phyloP scores from a whole-genome alignment of 1,140 invertebrate species.

The Linepithema humile region DNA sequence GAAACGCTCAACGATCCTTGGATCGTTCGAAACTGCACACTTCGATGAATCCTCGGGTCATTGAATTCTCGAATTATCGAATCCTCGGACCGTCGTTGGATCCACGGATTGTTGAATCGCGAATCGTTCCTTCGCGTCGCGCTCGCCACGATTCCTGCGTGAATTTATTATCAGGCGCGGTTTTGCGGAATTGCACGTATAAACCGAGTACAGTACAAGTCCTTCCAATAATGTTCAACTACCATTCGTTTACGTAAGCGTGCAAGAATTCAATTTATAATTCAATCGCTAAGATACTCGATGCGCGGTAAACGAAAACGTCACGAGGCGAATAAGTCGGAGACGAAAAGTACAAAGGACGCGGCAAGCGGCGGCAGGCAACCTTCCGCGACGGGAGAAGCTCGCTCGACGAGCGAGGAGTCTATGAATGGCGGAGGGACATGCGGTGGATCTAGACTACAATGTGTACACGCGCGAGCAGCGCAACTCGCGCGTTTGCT shows the following conservation, averaged over 20 bases:
- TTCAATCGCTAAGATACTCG: not conserved
- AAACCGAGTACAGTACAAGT: not conserved
- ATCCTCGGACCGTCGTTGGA: not conserved
- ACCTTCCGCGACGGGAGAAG: not conserved
- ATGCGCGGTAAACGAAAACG: not conserved
- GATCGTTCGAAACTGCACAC: slow-evolving; percentile 11
- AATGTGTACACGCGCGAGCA: slow-evolving; percentile 44
- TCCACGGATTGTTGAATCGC: not conserved
- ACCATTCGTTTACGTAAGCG: not conserved
- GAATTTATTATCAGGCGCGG: not conserved
- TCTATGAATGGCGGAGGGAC: slow-evolving; percentile 32
- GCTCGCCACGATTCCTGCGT: slow-evolving; percentile 19
- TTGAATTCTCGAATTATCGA: slow-evolving; percentile 22
- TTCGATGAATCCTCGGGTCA: slow-evolving; percentile 40
- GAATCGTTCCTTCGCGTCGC: slow-evolving; percentile 13
- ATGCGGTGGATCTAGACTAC: slow-evolving; percentile 9
- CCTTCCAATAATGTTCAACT: not conserved
- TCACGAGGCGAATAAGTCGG: not conserved
- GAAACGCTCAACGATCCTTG: slow-evolving; percentile 32
- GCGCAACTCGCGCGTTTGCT: slow-evolving; percentile 30
- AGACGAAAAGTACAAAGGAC: slow-evolving; percentile 21
- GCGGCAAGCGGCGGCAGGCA: not conserved
- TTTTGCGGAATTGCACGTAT: not conserved
- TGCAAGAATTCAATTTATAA: slow-evolving; percentile 1
- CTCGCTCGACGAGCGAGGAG: not conserved